Evolutionary conservation across 2,888 invertebrate species (phyloP), one percentile per base, ranked within the genome.

Genomic region (Euphydryas editha): DNA sequence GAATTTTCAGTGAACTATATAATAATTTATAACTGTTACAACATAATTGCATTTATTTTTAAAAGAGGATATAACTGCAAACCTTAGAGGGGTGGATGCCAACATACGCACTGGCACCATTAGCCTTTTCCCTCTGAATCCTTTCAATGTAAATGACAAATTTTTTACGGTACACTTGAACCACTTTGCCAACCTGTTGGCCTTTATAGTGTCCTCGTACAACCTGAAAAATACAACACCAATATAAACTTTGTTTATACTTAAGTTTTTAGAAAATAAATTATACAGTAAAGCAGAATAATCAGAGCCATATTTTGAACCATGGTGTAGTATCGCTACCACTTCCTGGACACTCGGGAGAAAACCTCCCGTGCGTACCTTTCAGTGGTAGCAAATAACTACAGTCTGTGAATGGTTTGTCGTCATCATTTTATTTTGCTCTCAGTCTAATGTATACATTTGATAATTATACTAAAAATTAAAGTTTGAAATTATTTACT

Each of bases 71-170:
- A 2, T 8, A 1, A 44, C 1, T 44, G 36, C 30, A 17, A 17
- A 98, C 98, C 95, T 99, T 99, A 79, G 99, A 99, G 75, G 99
- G 99, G 88, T 99, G 99, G 86, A 99, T 99, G 83, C 99, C 99
- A 74, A 99, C 99, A 84, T 99, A 98, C 61, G 99, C 99, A 76
- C 97, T 98, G 74, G 99, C 98, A 74, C 99, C 99, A 84, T 99
- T 99, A 68, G 99, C 99, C 87, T 99, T 99, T 88, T 99, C 99
- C 81, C 99, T 95, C 92, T 99, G 99, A 86, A 99, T 99, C 92
- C 99, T 96, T 93, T 99, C 99, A 90, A 99, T 98, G 93, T 99
- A 99, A 78, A 99, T 96, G 57, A 99, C 98, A 91, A 98, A 99
- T 92, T 99, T 99, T 92, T 99, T 99, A 86, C 99, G 96, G 95